These are phyloP conservation scores for Ctenochaetus hawaiiensis DNA, from an alignment of 2,797 vertebrate species.

Conservation along the genomic window DNA sequence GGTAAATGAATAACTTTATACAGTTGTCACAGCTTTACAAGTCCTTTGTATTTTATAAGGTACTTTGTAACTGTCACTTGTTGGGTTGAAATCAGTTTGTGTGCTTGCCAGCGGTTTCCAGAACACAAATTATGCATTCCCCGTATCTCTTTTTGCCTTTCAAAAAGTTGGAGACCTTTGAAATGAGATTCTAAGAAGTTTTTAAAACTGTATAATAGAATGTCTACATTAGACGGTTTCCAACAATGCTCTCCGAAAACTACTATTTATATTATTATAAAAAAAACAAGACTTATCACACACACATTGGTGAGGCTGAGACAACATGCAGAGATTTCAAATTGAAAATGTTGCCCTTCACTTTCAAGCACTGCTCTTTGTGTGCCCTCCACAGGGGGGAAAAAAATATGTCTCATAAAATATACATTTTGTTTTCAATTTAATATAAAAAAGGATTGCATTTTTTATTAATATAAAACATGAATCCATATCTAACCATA, in stretches of 20 bases:
- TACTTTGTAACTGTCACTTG: conserved; percentile 56
- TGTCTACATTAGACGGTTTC: not conserved
- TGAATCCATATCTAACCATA: too few species aligned
- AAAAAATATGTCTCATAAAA: too few species aligned
- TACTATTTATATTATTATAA: not conserved
- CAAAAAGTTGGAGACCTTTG: not conserved
- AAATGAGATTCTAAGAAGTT: conserved; percentile 5
- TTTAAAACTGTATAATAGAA: not conserved
- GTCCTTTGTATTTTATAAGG: conserved; percentile 43
- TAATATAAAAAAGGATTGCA: too few species aligned
- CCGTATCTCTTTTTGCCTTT: conserved; percentile 26
- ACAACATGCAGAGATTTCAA: too few species aligned
- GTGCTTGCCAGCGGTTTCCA: conserved; percentile 27
- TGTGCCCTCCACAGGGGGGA: too few species aligned
- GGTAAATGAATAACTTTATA: conserved; percentile 44
- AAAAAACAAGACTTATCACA: not conserved
- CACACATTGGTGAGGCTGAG: too few species aligned
- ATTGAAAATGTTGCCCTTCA: too few species aligned
- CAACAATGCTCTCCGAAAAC: not conserved
- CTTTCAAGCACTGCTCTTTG: too few species aligned
- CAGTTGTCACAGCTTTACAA: conserved; percentile 41
- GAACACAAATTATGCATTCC: conserved; percentile 11
- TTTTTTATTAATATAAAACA: too few species aligned
- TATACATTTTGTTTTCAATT: too few species aligned
- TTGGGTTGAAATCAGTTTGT: conserved; percentile 27